Percentiles rank a stretch among this genome's conserved stretches.
Conservation (phyloP, 64 coral and sea anemone genomes). For the Stylophora pistillata region DNA sequence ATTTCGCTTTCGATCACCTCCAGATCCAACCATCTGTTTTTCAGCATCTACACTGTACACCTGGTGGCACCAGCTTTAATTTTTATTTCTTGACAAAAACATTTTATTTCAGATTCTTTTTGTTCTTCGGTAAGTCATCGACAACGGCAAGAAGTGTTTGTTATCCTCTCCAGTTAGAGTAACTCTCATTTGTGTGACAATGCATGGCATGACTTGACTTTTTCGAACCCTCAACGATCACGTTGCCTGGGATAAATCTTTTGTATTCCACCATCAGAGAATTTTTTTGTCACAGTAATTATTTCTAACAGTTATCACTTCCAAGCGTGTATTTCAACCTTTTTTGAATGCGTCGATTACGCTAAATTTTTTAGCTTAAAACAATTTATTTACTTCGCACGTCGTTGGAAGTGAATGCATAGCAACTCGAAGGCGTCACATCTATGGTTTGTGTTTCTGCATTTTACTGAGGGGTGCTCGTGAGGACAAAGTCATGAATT, state of each 20-base stretch:
- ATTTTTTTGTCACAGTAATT: neutral
- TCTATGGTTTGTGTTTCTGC: neutral
- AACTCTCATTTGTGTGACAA: neutral
- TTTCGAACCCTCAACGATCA: neutral
- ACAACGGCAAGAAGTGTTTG: neutral
- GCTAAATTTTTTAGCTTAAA: neutral
- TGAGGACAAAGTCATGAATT: slow-evolving; percentile 13
- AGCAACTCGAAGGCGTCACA: neutral
- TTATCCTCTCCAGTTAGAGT: neutral
- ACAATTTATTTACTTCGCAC: neutral
- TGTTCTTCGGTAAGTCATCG: neutral
- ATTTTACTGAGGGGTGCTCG: neutral
- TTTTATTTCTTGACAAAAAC: neutral
- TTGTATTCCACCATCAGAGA: neutral
- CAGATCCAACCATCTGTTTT: neutral
- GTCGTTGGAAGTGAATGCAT: neutral
- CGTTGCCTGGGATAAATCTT: neutral
- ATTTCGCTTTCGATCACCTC: neutral
- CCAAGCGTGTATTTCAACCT: neutral
- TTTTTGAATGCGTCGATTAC: neutral
- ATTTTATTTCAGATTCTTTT: neutral
- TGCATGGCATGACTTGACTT: neutral
- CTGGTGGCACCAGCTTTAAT: neutral
- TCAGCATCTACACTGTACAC: neutral
- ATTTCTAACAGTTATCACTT: neutral